These are phyloP conservation scores for Venustoraphidia nigricollis DNA, from an alignment of 2,888 invertebrate genomes.

Conservation along the genomic window DNA sequence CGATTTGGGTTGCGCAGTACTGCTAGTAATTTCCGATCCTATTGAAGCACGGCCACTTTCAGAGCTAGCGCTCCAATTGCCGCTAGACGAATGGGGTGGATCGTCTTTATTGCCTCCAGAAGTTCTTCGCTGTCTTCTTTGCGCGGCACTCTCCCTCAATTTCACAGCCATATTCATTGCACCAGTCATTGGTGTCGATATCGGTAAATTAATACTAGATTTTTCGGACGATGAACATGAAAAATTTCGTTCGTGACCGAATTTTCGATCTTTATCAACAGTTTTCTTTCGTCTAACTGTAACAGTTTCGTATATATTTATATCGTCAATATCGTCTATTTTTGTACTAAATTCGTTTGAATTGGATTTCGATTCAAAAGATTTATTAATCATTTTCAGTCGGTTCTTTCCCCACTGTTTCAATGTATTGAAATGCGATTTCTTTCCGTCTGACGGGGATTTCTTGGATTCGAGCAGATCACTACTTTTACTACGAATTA, in stretches of 20 bases:
- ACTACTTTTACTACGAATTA: conserved; percentile 55
- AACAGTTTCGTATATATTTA: conserved; percentile 49
- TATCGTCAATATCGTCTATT: conserved; percentile 38
- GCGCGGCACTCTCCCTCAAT: conserved; percentile 57
- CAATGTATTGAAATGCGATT: conserved; percentile 62
- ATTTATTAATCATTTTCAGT: conserved; percentile 55
- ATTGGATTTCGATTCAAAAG: conserved; percentile 37
- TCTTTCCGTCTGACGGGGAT: conserved; percentile 42
- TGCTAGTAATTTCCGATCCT: conserved; percentile 65
- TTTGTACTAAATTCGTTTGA: conserved; percentile 30
- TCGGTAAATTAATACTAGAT: conserved; percentile 40
- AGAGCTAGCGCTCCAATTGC: conserved; percentile 90
- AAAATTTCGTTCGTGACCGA: conserved; percentile 61
- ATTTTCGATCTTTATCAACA: conserved; percentile 43
- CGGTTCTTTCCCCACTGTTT: conserved; percentile 76
- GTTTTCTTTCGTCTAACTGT: conserved; percentile 43
- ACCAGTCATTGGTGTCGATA: conserved; percentile 34
- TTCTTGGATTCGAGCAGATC: conserved; percentile 41
- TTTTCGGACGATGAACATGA: conserved; percentile 65
- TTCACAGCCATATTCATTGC: conserved; percentile 50
- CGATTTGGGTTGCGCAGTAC: conserved; percentile 52
- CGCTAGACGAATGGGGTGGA: conserved; percentile 68
- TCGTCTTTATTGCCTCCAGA: conserved; percentile 55
- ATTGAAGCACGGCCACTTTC: conserved; percentile 76
- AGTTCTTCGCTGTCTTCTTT: conserved; percentile 51